Evolutionary conservation across 1,140 invertebrate species (phyloP), one percentile per base, ranked within the genome.

Genomic region (Nylanderia fulva): DNA sequence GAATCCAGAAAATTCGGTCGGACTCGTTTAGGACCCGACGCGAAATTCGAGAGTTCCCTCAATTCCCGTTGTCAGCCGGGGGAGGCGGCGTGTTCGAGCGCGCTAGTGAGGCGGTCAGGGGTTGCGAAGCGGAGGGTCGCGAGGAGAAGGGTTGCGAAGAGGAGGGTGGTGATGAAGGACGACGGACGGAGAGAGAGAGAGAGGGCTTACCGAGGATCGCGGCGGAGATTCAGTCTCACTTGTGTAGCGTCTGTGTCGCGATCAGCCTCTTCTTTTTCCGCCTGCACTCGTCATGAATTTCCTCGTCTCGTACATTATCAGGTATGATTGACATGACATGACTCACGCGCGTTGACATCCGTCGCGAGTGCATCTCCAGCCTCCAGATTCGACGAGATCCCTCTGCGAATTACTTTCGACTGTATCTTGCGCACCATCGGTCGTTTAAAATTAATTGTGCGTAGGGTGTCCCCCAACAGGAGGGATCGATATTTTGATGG

Each of bases 231-330:
- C 83, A 79, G 83, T 85, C 36, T 79, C 83, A 85, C 48, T 85
- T 77, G 72, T 85, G 83, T 77, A 39, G 36, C 74, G 83, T 85
- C 39, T 48, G 83, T 85, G 83, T 77, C 58, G 48, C 24, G 48
- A 56, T 82, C 77, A 80, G 77, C 48, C 21, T 80, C 66, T 58
- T 54, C 56, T 64, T 33, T 48, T 63, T 85, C 13, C 45, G n/a
- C 9, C 1, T 33, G 24, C 21, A 24, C 9, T 79, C 77, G 74
- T 63, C 58, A 85, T 85, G 74, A 85, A 36, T 79, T 64, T 27
- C 13, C 18, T 79, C 58, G 29, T 52, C 29, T 33, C 56, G 24
- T 52, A 24, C 2, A 27, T 66, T 13, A 54, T 85, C 61, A 85
- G 83, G 83, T 85, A 85, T 48, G 29, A 24, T 48, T 29, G 33